Conservation (phyloP, 2,113 vertebrate genomes). For the Podilymbus podiceps region DNA sequence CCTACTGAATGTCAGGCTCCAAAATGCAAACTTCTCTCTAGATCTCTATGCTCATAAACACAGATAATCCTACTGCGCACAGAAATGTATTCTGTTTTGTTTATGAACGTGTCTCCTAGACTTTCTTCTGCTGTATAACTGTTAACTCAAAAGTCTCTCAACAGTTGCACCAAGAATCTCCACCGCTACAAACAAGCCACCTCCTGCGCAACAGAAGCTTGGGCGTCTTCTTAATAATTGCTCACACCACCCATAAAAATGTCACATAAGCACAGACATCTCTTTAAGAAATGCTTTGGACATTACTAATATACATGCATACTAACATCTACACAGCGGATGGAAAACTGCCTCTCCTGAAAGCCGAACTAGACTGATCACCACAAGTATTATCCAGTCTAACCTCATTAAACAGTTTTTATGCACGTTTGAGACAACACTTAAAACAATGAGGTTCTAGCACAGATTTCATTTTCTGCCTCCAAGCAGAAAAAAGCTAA, state of each 20-base stretch:
- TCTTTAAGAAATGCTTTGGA: neutral
- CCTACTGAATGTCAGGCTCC: neutral
- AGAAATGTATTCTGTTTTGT: neutral
- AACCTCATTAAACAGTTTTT: neutral
- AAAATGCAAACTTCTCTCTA: neutral
- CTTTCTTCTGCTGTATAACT: neutral
- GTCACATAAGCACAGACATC: neutral
- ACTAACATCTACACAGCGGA: fast-evolving
- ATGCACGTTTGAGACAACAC: fast-evolving
- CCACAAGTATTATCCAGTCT: neutral
- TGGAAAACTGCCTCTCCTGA: neutral
- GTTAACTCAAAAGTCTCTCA: neutral
- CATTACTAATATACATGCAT: fast-evolving
- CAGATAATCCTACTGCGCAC: neutral
- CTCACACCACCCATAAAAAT: neutral
- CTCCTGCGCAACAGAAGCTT: neutral
- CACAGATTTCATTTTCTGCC: neutral
- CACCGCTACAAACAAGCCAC: neutral
- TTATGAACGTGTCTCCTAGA: neutral
- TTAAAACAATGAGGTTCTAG: neutral
- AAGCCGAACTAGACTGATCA: neutral
- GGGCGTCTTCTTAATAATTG: neutral
- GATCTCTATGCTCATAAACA: neutral
- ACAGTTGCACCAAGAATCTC: neutral
- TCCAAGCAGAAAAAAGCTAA: neutral